Percentiles rank a stretch among this genome's conserved stretches.
These are phyloP conservation scores for Hippocampus mohnikei DNA, from an alignment of 2,113 vertebrate species.

Conservation along the genomic window DNA sequence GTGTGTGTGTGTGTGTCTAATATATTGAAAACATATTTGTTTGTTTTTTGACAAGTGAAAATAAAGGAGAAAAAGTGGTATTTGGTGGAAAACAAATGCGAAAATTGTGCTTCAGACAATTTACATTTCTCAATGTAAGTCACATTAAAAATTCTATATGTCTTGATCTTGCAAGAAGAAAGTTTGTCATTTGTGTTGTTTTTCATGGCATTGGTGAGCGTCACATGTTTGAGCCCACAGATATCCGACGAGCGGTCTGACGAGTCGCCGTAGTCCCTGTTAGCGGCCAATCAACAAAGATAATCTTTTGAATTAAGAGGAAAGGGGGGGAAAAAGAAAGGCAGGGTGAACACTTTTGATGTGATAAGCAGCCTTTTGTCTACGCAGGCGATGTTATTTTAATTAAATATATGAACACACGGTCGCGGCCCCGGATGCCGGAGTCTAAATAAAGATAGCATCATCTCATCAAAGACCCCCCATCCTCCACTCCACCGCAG, in stretches of 20 bases:
- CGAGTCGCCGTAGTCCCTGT: constrained; percentile 43
- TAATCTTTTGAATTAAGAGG: constrained; percentile 76
- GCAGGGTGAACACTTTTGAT: constrained; percentile 55
- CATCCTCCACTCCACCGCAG: neutral
- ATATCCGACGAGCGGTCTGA: constrained; percentile 41
- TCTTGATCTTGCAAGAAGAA: neutral
- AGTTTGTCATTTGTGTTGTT: neutral
- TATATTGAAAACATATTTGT: too few species aligned
- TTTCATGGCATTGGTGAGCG: neutral
- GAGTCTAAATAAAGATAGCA: constrained; percentile 81
- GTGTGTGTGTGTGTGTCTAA: too few species aligned
- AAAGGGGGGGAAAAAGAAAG: constrained; percentile 28
- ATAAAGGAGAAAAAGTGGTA: too few species aligned
- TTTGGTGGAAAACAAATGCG: too few species aligned
- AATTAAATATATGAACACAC: constrained; percentile 79
- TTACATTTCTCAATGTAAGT: neutral
- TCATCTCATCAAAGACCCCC: constrained; percentile 79
- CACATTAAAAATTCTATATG: neutral
- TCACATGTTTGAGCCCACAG: neutral
- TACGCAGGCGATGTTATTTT: constrained; percentile 71
- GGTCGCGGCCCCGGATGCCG: constrained; percentile 64
- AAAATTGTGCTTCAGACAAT: neutral
- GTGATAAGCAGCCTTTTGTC: constrained; percentile 71
- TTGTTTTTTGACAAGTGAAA: too few species aligned
- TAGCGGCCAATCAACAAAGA: constrained; percentile 62